Conservation (phyloP, 2,888 invertebrate species). For the Cylindroiulus punctatus region DNA sequence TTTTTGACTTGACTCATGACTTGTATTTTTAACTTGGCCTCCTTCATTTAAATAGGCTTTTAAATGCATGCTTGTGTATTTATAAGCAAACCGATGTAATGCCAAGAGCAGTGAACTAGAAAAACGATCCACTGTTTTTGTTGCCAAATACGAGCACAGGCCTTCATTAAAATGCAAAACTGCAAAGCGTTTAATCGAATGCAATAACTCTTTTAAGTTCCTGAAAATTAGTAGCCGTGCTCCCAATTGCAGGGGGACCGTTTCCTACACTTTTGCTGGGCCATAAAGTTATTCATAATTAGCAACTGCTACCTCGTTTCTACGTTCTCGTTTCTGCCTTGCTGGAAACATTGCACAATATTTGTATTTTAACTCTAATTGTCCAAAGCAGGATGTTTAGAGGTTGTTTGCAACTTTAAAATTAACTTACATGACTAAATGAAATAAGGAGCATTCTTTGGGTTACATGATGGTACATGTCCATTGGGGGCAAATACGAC, state of each 20-base stretch:
- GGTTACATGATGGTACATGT: no score
- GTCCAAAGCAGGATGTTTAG: no score
- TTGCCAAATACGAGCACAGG: not conserved
- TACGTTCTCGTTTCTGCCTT: no score
- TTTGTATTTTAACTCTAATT: no score
- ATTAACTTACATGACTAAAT: no score
- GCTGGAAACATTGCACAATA: no score
- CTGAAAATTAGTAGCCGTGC: not conserved
- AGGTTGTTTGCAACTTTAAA: no score
- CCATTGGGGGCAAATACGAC: no score
- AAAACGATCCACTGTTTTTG: not conserved
- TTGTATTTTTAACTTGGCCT: conserved; percentile 25
- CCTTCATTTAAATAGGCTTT: conserved; percentile 4
- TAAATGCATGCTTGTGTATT: conserved; percentile 32
- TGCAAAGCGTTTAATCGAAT: conserved; percentile 24
- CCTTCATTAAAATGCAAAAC: conserved; percentile 31
- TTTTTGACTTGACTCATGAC: conserved; percentile 12
- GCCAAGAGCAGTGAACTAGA: conserved; percentile 32
- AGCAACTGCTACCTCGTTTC: no score
- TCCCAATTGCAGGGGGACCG: not conserved
- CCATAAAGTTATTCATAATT: no score
- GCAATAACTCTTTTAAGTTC: conserved; percentile 32
- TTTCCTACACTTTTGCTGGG: no score
- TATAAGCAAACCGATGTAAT: conserved; percentile 17
- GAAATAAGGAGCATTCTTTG: no score